These are phyloP conservation scores for Drosophila meridiana DNA, from an alignment of 2,888 invertebrate species.

Conservation along the genomic window DNA sequence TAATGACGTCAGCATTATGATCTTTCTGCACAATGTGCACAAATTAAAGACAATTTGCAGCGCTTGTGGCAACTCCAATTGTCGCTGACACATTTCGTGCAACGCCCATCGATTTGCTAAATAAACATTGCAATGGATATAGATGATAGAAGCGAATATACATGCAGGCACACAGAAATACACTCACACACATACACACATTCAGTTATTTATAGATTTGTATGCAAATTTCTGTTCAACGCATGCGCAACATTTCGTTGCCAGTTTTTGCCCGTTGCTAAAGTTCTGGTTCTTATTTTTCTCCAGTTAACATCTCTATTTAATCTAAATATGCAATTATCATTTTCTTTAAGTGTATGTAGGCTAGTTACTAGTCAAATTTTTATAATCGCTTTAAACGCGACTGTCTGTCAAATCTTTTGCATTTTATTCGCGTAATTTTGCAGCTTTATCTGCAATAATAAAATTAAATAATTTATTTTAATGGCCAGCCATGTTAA, in stretches of 20 bases:
- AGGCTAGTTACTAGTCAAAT: slow-evolving; percentile 18
- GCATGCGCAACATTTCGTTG: slow-evolving; percentile 49
- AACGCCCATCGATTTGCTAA: slow-evolving; percentile 62
- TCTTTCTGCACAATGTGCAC: slow-evolving; percentile 53
- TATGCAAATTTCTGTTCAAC: slow-evolving; percentile 50
- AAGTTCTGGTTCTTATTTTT: slow-evolving; percentile 10
- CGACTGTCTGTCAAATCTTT: slow-evolving; percentile 58
- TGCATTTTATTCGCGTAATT: slow-evolving; percentile 59
- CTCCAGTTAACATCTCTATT: background rate
- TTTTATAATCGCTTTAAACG: slow-evolving; percentile 32
- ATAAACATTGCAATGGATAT: slow-evolving; percentile 40
- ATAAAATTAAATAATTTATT: slow-evolving; percentile 79
- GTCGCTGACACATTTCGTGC: slow-evolving; percentile 68
- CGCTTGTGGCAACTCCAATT: slow-evolving; percentile 58
- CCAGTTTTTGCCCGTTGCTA: slow-evolving; percentile 20
- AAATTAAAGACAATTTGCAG: slow-evolving; percentile 75
- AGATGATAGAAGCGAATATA: slow-evolving; percentile 26
- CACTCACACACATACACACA: slow-evolving; percentile 6
- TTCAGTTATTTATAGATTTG: background rate
- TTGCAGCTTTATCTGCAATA: slow-evolving; percentile 64
- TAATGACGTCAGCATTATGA: slow-evolving; percentile 61
- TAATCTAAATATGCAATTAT: slow-evolving; percentile 8
- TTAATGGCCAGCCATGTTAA: slow-evolving; percentile 67
- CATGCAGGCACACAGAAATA: slow-evolving; percentile 2
- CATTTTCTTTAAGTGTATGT: slow-evolving; percentile 5